phyloP scores from a whole-genome alignment of 2,113 vertebrate genomes.

The Narcine bancroftii region DNA sequence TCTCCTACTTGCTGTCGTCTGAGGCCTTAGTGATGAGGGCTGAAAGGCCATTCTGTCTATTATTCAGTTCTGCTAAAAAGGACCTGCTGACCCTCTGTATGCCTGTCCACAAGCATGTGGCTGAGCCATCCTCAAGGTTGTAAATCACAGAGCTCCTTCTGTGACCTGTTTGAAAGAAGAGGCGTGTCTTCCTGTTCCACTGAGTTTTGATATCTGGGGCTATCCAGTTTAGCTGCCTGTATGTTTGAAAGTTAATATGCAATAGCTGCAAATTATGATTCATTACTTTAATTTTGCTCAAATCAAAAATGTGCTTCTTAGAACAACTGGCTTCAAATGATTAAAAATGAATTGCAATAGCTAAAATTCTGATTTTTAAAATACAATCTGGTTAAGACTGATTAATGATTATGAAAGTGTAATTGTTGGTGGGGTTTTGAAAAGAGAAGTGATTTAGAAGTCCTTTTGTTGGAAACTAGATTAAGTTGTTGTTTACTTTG shows the following conservation, averaged over 20 bases:
- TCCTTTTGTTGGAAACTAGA: conserved; percentile 33
- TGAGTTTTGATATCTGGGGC: too few species aligned
- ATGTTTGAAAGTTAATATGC: background rate
- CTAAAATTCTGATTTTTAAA: background rate
- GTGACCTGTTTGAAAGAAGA: too few species aligned
- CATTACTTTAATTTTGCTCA: background rate
- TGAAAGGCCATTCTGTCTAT: too few species aligned
- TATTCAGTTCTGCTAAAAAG: too few species aligned
- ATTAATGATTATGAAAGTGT: conserved; percentile 6
- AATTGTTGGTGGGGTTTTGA: background rate
- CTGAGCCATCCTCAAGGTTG: too few species aligned
- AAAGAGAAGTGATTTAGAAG: conserved; percentile 28
- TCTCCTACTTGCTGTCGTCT: too few species aligned
- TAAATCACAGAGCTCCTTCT: too few species aligned
- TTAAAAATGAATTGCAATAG: background rate
- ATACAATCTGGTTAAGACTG: background rate
- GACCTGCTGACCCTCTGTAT: too few species aligned
- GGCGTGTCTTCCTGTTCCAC: too few species aligned
- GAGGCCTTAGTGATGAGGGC: too few species aligned
- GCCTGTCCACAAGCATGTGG: too few species aligned
- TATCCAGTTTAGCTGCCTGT: too few species aligned
- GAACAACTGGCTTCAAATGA: background rate
- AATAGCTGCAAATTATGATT: background rate
- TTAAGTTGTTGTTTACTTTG: conserved; percentile 38
- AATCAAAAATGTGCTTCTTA: background rate